A percentile compares a stretch with the other conserved stretches of the same genome.
phyloP scores from a whole-genome alignment of 2,888 invertebrate genomes.

The Teleiodes luculella region DNA sequence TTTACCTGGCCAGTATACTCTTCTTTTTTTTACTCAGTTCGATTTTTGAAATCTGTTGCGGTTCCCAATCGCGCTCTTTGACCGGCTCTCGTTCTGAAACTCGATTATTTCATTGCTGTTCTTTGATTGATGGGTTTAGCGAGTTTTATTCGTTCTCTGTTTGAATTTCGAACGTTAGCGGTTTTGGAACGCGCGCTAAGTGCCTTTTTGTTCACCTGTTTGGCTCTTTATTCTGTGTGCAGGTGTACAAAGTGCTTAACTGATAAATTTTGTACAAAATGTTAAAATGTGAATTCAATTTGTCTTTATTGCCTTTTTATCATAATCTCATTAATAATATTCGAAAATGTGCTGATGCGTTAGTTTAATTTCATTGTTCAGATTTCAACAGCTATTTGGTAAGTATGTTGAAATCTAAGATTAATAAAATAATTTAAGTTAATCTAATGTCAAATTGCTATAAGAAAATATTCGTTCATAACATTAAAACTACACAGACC shows the following conservation, averaged over 20 bases:
- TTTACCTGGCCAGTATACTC: constrained; percentile 26
- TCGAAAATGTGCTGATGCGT: too few relatives aligned
- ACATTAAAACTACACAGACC: constrained; percentile 9
- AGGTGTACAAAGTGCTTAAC: neutral
- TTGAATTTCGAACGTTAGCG: constrained; percentile 35
- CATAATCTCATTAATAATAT: neutral
- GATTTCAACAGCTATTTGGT: too few relatives aligned
- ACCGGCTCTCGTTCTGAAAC: constrained; percentile 69
- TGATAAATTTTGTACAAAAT: neutral
- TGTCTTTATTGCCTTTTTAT: neutral
- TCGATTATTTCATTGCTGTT: constrained; percentile 72
- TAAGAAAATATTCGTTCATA: neutral
- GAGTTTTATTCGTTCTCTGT: constrained; percentile 54
- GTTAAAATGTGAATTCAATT: neutral
- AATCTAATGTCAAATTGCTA: neutral
- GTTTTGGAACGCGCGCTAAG: constrained; percentile 57
- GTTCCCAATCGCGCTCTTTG: constrained; percentile 70
- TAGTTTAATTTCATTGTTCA: too few relatives aligned
- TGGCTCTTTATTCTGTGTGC: constrained; percentile 11
- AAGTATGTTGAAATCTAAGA: too few relatives aligned
- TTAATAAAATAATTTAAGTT: too few relatives aligned
- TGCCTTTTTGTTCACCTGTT: constrained; percentile 43
- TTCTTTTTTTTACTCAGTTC: constrained; percentile 42
- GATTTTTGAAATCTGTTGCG: constrained; percentile 64
- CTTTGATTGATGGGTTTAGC: constrained; percentile 73